A percentile compares a stretch with the other conserved stretches of the same genome.
These are phyloP conservation scores for Synanthedon vespiformis DNA, from an alignment of 2,888 invertebrate species.

Conservation along the genomic window DNA sequence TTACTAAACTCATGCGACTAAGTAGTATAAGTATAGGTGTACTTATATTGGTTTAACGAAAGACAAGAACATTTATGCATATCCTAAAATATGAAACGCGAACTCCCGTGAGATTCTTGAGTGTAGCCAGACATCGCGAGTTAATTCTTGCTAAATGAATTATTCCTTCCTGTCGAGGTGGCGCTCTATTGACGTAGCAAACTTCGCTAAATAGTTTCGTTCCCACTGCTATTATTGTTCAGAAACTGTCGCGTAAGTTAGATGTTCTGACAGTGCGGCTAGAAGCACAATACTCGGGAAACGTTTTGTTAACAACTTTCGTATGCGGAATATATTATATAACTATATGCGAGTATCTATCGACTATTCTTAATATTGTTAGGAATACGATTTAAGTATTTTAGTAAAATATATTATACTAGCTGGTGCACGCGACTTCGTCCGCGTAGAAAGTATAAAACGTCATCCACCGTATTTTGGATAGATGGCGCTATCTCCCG, in stretches of 20 bases:
- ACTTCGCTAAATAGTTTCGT: constrained; percentile 67
- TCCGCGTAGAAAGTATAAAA: too few species aligned
- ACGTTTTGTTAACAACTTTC: not conserved
- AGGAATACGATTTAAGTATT: not conserved
- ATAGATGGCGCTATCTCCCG: too few species aligned
- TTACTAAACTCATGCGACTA: too few species aligned
- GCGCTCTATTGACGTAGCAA: constrained; percentile 61
- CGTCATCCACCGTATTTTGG: too few species aligned
- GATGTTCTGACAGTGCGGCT: constrained; percentile 29
- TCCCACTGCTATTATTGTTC: constrained; percentile 61
- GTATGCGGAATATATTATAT: too few species aligned
- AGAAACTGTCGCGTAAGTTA: constrained; percentile 54
- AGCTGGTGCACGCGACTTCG: too few species aligned
- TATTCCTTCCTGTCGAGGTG: constrained; percentile 55
- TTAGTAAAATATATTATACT: too few species aligned
- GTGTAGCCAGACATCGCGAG: constrained; percentile 25
- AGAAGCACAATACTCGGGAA: constrained; percentile 32
- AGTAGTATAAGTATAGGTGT: too few species aligned
- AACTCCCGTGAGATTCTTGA: constrained; percentile 21
- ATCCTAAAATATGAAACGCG: constrained; percentile 13
- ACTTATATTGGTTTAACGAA: too few species aligned
- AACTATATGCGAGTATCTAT: not conserved
- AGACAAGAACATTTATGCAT: not conserved
- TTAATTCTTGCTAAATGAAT: constrained; percentile 62
- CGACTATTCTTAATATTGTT: not conserved